phyloP scores from a whole-genome alignment of 2,888 invertebrate genomes.

The Dryobotodes eremita region DNA sequence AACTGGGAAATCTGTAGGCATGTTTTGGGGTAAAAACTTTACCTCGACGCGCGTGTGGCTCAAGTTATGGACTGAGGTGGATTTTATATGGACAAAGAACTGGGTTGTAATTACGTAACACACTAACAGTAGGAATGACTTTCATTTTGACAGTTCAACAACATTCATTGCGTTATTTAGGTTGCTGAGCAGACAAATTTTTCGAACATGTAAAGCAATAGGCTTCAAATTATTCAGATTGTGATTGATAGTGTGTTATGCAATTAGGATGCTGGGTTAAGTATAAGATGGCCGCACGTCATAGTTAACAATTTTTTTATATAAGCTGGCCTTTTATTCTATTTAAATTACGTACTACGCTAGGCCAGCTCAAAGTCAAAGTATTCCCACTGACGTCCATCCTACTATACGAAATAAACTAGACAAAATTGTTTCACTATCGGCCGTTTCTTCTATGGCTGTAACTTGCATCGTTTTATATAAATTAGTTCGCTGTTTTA shows the following conservation, averaged over 20 bases:
- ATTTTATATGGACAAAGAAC: background rate
- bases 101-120: background rate
- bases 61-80: conserved; percentile 7
- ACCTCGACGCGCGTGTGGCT: conserved; percentile 32
- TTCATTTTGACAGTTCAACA: no score
- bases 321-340: no score
- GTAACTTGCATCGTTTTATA: background rate
- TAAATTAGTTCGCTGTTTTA: background rate
- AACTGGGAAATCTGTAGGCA: conserved; percentile 80
- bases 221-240: no score
- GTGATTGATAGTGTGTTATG: no score
- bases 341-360: background rate
- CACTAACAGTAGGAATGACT: no score
- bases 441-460: background rate
- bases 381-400: background rate
- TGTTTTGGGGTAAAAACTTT: conserved; percentile 80
- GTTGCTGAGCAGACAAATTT: no score
- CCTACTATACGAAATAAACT: background rate
- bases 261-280: background rate
- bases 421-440: no score
- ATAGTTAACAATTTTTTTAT: no score
- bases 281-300: background rate
- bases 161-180: no score
- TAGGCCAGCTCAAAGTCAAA: background rate
- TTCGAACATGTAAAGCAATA: no score